Evolutionary conservation across 1,140 invertebrate species (phyloP), one percentile per base, ranked within the genome.

Genomic region (Galendromus occidentalis): DNA sequence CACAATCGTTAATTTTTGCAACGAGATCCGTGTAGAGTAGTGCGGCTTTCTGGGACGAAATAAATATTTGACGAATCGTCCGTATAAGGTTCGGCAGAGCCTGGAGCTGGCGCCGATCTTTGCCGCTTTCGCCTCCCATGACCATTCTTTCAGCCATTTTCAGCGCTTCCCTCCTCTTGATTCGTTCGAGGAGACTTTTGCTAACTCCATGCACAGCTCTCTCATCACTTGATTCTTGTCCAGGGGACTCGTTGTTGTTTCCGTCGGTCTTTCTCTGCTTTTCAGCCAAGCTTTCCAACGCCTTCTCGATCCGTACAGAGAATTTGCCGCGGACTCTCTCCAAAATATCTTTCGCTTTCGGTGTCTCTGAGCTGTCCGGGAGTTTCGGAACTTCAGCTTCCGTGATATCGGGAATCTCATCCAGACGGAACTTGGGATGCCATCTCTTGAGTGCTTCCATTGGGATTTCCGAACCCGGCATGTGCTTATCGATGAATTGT

Each of bases 371-470:
- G 2, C 25, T 25, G 14, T 59, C 22, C 51, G 25, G 67, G 12
- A 65, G 42, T 29, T 63, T 68, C 12, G 67, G 67, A 44, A 68
- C 22, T 4, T 66, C 67, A 4, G 42, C 41, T 18, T 66, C 67
- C 2, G 17, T 18, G 41, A 68, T 63, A 14, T 68, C 67, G n/a
- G 42, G 25, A 17, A 66, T 59, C 39, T 65, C 55, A 39, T 68
- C 64, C 17, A 68, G 14, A 14, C 63, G 64, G 47, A 68, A 68
- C 22, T 68, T 68, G 44, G 55, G 67, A 59, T 68, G 67, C 67
- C 67, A 68, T 66, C 67, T 68, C 22, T 68, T 68, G 7, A 68
- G 65, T 18, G 42, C 64, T 9, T 66, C 65, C 17, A 42, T 25
- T 0, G 65, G 47, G 17, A 68, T 18, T 47, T 66, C 28, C 9